These are phyloP conservation scores for Motacilla alba DNA, from an alignment of 2,113 vertebrate genomes.

Conservation along the genomic window DNA sequence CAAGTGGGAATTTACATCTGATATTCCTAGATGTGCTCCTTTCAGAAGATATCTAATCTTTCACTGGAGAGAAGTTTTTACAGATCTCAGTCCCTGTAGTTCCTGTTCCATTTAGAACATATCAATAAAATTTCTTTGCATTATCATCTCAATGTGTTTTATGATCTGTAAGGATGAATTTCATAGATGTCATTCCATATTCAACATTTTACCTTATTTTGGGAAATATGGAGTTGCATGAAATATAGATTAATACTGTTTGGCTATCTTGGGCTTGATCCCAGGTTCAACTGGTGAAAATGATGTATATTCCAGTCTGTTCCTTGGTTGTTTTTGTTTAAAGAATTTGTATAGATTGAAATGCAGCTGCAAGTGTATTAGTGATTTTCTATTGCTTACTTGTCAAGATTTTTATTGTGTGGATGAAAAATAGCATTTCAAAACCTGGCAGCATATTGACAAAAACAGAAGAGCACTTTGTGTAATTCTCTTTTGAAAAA, in stretches of 20 bases:
- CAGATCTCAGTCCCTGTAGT: neutral
- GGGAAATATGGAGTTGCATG: neutral
- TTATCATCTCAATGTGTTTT: slow-evolving; percentile 20
- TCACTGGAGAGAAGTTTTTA: neutral
- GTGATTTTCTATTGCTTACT: slow-evolving; percentile 73
- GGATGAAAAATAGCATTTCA: slow-evolving; percentile 74
- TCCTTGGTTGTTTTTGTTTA: slow-evolving; percentile 70
- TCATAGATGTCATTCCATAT: neutral
- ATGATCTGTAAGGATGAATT: slow-evolving; percentile 1
- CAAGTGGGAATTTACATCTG: neutral
- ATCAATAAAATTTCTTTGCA: slow-evolving; percentile 13
- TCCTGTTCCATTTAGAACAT: slow-evolving; percentile 9
- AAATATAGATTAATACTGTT: slow-evolving; percentile 37
- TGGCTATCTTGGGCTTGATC: slow-evolving; percentile 37
- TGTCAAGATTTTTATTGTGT: slow-evolving; percentile 76
- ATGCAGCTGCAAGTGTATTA: slow-evolving; percentile 71
- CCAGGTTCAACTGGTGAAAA: slow-evolving; percentile 37
- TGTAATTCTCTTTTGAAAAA: slow-evolving; percentile 85
- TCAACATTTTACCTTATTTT: neutral
- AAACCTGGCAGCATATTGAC: slow-evolving; percentile 82
- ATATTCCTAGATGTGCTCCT: neutral
- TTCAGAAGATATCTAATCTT: slow-evolving; percentile 21
- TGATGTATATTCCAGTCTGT: slow-evolving; percentile 55
- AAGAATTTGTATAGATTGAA: slow-evolving; percentile 72
- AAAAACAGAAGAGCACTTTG: slow-evolving; percentile 80